These are phyloP conservation scores for Haemorhous mexicanus DNA, from an alignment of 2,113 vertebrate genomes.

Conservation along the genomic window DNA sequence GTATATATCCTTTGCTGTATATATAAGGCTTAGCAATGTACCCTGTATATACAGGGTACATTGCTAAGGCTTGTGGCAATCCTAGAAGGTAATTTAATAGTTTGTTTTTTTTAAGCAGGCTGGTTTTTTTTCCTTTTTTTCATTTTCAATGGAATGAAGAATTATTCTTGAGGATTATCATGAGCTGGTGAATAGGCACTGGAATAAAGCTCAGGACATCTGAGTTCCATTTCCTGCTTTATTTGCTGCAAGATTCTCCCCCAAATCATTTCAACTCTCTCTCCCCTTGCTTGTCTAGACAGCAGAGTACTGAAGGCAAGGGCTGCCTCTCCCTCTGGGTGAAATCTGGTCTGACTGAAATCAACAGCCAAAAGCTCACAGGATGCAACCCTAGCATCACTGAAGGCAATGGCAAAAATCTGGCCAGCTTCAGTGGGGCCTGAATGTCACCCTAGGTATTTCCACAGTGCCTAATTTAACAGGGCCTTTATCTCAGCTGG, in stretches of 20 bases:
- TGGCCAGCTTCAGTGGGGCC: not conserved
- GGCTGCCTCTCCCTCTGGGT: not conserved
- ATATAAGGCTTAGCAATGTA: too few species aligned
- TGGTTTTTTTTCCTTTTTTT: not conserved
- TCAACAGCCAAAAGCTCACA: not conserved
- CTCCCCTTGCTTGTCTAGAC: not conserved
- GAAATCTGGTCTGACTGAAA: slow-evolving; percentile 31
- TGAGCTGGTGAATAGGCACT: not conserved
- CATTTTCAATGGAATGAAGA: not conserved
- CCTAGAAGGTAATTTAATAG: not conserved
- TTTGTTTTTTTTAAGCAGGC: not conserved
- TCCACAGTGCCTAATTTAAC: not conserved
- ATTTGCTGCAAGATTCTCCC: not conserved
- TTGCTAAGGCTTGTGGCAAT: not conserved
- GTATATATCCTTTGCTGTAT: too few species aligned
- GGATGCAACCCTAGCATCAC: not conserved
- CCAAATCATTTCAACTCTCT: not conserved
- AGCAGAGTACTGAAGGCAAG: not conserved
- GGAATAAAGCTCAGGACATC: not conserved
- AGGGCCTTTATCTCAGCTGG: slow-evolving; percentile 12
- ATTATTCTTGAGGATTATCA: not conserved
- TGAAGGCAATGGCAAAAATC: not conserved
- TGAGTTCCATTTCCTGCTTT: slow-evolving; percentile 17
- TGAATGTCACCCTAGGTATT: slow-evolving; percentile 12
- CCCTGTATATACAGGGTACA: not conserved